Conservation (phyloP, 2,113 vertebrate genomes). For the Pelobates fuscus region DNA sequence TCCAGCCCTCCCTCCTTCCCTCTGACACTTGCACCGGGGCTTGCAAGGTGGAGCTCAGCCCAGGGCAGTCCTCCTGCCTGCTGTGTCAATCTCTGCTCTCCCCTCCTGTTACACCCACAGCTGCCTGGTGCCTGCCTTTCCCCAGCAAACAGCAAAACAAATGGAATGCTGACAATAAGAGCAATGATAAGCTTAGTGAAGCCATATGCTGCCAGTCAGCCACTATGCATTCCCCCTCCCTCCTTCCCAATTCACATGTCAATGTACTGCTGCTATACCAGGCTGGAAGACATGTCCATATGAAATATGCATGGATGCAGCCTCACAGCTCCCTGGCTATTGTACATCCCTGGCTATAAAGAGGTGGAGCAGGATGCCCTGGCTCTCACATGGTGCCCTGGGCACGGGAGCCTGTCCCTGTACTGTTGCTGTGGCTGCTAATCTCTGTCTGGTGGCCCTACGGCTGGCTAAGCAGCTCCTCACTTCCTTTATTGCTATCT, state of each 20-base stretch:
- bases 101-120: conserved; percentile 32
- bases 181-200: neutral
- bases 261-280: neutral
- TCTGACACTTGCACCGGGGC: too few relatives aligned
- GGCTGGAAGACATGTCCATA: conserved; percentile 21
- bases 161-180: neutral
- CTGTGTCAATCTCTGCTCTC: conserved; percentile 13
- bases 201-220: neutral
- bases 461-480: neutral
- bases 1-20: too few relatives aligned
- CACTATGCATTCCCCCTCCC: neutral
- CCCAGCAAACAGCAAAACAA: neutral
- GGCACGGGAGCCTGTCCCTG: neutral
- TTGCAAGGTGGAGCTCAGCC: too few relatives aligned
- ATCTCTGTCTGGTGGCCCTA: neutral
- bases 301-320: conserved; percentile 11
- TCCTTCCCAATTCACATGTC: neutral
- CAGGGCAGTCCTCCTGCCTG: too few relatives aligned
- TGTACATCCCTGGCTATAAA: neutral
- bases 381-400: neutral
- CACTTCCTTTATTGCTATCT: conserved; percentile 11
- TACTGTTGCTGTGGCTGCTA: neutral
- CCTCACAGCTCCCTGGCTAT: neutral
- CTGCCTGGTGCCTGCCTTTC: conserved; percentile 6
- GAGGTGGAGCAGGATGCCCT: neutral